These are phyloP conservation scores for Brevimyrus niger DNA, from an alignment of 2,113 vertebrate genomes.

Conservation along the genomic window DNA sequence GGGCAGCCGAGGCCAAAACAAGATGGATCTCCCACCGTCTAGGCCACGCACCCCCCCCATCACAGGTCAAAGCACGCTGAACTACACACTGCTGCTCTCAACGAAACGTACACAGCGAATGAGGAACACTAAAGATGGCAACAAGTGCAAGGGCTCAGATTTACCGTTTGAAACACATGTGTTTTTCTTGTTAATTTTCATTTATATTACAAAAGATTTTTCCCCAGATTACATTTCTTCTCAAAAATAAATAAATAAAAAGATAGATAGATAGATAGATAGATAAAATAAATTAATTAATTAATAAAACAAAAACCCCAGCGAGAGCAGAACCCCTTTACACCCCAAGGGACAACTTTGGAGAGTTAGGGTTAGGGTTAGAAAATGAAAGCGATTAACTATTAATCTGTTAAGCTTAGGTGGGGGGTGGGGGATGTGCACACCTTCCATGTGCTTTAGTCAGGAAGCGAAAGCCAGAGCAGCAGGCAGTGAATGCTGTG, in stretches of 20 bases:
- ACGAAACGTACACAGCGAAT: background rate
- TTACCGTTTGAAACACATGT: background rate
- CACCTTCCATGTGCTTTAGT: background rate
- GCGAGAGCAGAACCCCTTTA: background rate
- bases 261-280: too few species aligned
- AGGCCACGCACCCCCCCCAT: background rate
- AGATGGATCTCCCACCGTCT: background rate
- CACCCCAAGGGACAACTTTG: background rate
- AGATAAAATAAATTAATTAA: too few species aligned
- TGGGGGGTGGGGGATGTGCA: background rate
- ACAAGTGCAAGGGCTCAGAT: background rate
- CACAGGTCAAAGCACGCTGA: background rate
- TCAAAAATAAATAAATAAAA: too few species aligned
- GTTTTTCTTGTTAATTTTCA: background rate
- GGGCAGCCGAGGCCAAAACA: background rate
- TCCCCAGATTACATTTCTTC: background rate
- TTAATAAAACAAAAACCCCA: background rate
- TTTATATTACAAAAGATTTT: background rate
- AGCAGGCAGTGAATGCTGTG: background rate
- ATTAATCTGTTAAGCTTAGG: background rate
- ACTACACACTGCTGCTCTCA: background rate
- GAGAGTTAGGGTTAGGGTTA: background rate
- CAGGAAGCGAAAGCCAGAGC: background rate
- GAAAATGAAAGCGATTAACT: background rate
- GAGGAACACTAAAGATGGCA: background rate